Percentiles rank a stretch among this genome's conserved stretches.
phyloP scores from a whole-genome alignment of 2,797 vertebrate species.

The Antrozous pallidus region DNA sequence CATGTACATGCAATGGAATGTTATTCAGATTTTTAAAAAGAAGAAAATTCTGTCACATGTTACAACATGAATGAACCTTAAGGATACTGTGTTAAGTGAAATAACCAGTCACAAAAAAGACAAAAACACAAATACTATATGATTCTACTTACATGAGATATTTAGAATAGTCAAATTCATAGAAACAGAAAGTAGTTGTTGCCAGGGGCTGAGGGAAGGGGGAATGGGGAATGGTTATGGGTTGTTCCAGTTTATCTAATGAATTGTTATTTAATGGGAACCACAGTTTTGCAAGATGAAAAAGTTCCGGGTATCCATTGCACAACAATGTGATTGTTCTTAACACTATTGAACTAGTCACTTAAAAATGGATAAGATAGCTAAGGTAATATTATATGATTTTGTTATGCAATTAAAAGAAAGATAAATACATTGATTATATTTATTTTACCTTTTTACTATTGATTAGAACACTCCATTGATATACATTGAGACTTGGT shows the following conservation, averaged over 20 bases:
- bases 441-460: slow-evolving; percentile 11
- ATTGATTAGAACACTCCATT: not conserved
- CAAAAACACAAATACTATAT: not conserved
- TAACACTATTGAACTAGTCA: not conserved
- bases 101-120: not conserved
- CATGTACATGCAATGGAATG: not conserved
- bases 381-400: not conserved
- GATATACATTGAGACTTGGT: not conserved
- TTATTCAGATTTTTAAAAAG: not conserved
- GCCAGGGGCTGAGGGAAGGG: not conserved
- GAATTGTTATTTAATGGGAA: not conserved
- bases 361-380: not conserved
- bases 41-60: not conserved
- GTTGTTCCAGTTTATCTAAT: not conserved
- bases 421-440: not conserved
- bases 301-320: not conserved
- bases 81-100: not conserved
- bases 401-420: not conserved
- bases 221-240: not conserved
- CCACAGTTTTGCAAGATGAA: not conserved
- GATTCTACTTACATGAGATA: not conserved
- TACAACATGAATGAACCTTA: not conserved
- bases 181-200: not conserved
- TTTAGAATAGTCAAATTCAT: not conserved
- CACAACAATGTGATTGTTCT: not conserved